Evolutionary conservation across 2,113 vertebrate genomes (phyloP).

Genomic region (Calyptomena viridis): DNA sequence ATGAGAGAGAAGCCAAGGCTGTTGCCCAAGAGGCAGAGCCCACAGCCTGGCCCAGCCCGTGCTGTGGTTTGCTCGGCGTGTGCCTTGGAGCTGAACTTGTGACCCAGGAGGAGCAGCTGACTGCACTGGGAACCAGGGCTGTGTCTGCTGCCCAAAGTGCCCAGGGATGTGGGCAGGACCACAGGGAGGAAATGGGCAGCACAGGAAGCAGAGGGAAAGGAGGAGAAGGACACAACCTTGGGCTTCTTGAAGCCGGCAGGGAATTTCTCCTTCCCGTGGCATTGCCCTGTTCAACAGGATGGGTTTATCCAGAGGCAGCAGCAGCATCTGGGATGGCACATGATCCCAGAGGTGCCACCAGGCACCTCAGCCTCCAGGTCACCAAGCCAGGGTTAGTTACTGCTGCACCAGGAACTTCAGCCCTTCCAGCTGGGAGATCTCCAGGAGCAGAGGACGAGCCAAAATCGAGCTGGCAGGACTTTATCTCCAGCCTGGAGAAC

Average conservation of each 20-base stretch:
- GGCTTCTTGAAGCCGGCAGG: background rate
- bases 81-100: background rate
- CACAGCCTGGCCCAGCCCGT: background rate
- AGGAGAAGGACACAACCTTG: background rate
- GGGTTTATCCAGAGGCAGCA: background rate
- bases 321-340: background rate
- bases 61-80: background rate
- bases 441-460: background rate
- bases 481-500: background rate
- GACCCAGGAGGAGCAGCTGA: background rate
- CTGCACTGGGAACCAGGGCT: background rate
- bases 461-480: background rate
- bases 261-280: background rate
- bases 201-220: background rate
- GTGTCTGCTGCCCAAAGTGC: background rate
- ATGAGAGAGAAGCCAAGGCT: background rate
- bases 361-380: background rate
- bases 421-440: background rate
- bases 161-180: background rate
- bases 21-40: background rate
- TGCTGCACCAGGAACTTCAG: background rate
- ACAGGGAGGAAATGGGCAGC: background rate
- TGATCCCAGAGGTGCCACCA: background rate
- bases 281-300: rapidly evolving
- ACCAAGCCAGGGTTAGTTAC: background rate